Conservation (phyloP, 2,888 invertebrate species). For the Diplazon laetatorius region DNA sequence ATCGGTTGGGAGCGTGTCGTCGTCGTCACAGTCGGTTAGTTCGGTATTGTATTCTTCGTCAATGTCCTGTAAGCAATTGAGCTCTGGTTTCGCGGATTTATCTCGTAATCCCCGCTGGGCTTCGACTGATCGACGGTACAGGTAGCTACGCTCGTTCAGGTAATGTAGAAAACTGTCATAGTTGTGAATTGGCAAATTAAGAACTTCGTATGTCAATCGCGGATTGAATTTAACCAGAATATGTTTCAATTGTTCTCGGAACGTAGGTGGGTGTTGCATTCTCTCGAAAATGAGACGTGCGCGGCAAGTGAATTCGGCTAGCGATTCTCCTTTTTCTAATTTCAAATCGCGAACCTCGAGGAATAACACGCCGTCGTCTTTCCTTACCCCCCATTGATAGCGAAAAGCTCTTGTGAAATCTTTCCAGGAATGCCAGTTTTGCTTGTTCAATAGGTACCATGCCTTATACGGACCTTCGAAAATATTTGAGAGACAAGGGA, state of each 20-base stretch:
- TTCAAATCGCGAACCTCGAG: slow-evolving; percentile 37
- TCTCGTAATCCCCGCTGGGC: slow-evolving; percentile 1
- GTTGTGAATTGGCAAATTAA: slow-evolving; percentile 34
- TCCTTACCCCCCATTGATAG: slow-evolving; percentile 52
- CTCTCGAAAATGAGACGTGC: slow-evolving; percentile 47
- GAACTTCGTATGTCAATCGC: slow-evolving; percentile 41
- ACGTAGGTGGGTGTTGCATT: slow-evolving; percentile 43
- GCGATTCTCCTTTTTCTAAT: slow-evolving; percentile 39
- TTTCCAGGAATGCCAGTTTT: slow-evolving; percentile 42
- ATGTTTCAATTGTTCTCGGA: slow-evolving; percentile 49
- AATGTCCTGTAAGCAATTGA: background rate
- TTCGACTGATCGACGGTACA: slow-evolving; percentile 5
- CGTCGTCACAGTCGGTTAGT: background rate
- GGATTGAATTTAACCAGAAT: slow-evolving; percentile 55
- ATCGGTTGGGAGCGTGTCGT: background rate
- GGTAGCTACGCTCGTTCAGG: slow-evolving; percentile 43
- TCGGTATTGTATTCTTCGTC: background rate
- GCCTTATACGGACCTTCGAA: slow-evolving; percentile 54
- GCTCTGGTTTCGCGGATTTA: background rate
- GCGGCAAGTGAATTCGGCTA: slow-evolving; percentile 55
- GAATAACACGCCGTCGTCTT: slow-evolving; percentile 42
- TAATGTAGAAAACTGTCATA: slow-evolving; percentile 44
- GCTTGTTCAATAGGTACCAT: slow-evolving; percentile 51
- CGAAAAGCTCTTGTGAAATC: slow-evolving; percentile 50
- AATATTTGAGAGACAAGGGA: slow-evolving; percentile 52